Conservation (phyloP, 2,888 invertebrate genomes). For the Melitaea athalia region DNA sequence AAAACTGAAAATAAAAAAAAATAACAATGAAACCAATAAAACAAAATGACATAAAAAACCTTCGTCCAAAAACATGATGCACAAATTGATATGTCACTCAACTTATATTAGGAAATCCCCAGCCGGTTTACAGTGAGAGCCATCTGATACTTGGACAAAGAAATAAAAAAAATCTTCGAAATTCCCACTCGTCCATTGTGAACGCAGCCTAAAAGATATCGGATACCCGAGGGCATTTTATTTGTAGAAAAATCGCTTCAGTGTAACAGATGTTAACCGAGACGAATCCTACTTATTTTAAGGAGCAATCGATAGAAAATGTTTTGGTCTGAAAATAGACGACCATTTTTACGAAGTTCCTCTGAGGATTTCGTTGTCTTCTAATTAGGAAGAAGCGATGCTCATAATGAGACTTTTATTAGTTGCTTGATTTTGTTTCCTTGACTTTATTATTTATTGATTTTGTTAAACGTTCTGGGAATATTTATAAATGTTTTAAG, state of each 20-base stretch:
- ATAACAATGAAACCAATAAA: not conserved
- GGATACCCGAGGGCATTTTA: conserved; percentile 18
- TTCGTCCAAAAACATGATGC: not conserved
- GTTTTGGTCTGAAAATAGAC: conserved; percentile 23
- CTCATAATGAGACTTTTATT: not conserved
- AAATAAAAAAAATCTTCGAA: not conserved
- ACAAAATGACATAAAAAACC: not conserved
- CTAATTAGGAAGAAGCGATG: conserved; percentile 28
- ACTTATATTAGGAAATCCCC: not conserved
- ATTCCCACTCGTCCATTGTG: not conserved
- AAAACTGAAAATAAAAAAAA: not conserved
- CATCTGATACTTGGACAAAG: not conserved
- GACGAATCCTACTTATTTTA: conserved; percentile 25
- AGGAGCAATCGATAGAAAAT: conserved; percentile 31
- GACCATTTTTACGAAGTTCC: conserved; percentile 23
- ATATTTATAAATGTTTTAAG: not conserved
- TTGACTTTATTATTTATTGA: not conserved
- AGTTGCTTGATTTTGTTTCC: not conserved
- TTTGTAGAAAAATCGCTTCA: conserved; percentile 26
- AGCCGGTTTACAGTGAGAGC: not conserved
- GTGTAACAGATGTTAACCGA: conserved; percentile 33
- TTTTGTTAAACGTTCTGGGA: not conserved
- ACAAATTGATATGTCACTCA: not conserved
- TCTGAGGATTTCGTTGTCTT: conserved; percentile 19
- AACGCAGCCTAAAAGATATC: conserved; percentile 3